Conservation (phyloP, 2,797 vertebrate genomes). For the Mus spretus region DNA sequence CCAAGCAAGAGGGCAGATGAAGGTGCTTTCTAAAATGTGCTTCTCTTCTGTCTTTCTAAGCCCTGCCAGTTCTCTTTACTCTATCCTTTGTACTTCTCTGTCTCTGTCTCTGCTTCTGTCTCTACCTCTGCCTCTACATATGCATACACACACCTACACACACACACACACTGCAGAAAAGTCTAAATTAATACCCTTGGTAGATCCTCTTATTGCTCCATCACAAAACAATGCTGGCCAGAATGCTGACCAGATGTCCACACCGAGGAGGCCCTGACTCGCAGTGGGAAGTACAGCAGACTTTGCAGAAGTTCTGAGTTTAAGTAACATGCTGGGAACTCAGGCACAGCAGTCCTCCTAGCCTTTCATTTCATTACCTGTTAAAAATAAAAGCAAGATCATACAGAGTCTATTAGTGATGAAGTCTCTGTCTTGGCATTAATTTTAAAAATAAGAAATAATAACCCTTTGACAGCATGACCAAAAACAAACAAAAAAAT, state of each 20-base stretch:
- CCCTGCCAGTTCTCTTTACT: too few relatives aligned
- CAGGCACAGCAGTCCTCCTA: neutral
- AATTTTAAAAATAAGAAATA: conserved; percentile 8
- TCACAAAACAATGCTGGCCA: neutral
- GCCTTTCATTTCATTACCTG: neutral
- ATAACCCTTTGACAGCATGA: neutral
- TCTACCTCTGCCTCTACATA: neutral
- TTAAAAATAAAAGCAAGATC: neutral
- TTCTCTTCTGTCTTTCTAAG: neutral
- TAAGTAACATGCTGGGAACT: neutral
- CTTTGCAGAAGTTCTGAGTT: neutral
- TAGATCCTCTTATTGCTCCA: neutral
- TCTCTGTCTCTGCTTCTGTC: neutral
- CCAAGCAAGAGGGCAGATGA: conserved; percentile 65
- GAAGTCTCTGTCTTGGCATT: neutral
- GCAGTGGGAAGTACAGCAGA: neutral
- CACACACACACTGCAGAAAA: neutral
- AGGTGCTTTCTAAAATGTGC: conserved; percentile 58
- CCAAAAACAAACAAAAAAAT: neutral
- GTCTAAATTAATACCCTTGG: neutral
- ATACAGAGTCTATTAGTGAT: neutral
- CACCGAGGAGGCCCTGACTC: neutral
- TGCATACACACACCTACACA: neutral
- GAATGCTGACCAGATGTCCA: neutral
- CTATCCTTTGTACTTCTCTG: neutral